Base-by-base conservation (phyloP, 2,888 invertebrate genomes). In the Pollenia labialis region DNA sequence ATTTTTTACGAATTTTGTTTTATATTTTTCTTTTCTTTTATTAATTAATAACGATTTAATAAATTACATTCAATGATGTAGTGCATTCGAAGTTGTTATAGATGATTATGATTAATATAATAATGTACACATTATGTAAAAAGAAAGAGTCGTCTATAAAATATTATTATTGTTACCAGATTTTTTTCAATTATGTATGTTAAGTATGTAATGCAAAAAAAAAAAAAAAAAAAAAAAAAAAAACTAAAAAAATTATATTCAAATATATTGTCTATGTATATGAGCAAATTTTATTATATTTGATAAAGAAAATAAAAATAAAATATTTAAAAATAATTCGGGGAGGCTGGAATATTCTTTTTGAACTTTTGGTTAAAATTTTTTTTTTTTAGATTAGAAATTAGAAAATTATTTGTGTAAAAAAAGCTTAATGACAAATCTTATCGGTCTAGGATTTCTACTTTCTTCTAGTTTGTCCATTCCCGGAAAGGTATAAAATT, bases 251-350 rank as follows among this genome's bases (percentile, higher is more conserved):
- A 84, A 68, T 72, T 81, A 69, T 85, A 74, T 81, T 81, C 77
- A 81, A 77, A 68, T 81, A 85, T 85, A 85, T 69, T 68, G 81
- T 77, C 68, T 77, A 79, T 79, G 66, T 81, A 68, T 85, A 81
- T 83, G 72, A 83, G 75, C 66, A 87, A 77, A 87, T 87, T 87
- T 87, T 81, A 87, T 87, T 87, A 87, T 83, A 87, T 87, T 86
- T 83, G 86, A 87, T 87, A 87, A 83, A 72, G 80, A 80, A 75
- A 87, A 81, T 87, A 87, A 80, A 75, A 87, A 83, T 87, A 87
- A 87, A 83, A 76, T 76, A 56, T 68, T 23, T 46, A 75, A 76
- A 76, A 54, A 79, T 79, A 60, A 40, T 60, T 9, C 4, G 11
- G 6, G 6, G 32, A 32, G 32, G 6, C 6, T 32, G 32, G 10